These are phyloP conservation scores for Cataglyphis rosenhaueri DNA, from an alignment of 2,888 invertebrate species.

Conservation along the genomic window DNA sequence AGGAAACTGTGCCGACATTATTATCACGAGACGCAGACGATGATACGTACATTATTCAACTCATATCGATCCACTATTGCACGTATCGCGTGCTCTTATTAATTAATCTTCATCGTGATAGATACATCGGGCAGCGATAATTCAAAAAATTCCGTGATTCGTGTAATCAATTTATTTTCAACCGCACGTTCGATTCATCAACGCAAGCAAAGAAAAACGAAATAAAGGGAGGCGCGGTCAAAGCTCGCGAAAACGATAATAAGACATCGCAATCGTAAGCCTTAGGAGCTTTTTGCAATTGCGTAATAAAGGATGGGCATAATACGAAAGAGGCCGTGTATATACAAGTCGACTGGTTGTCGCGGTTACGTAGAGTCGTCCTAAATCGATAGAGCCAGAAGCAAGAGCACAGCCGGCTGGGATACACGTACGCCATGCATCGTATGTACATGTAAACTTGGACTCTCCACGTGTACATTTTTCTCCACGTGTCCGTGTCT, in stretches of 20 bases:
- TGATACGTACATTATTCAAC: not conserved
- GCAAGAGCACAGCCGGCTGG: conserved; percentile 53
- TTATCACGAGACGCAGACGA: not conserved
- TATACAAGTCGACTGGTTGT: conserved; percentile 69
- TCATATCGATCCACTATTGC: not conserved
- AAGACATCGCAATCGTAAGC: not conserved
- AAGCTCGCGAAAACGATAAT: not conserved
- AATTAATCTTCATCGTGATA: not conserved
- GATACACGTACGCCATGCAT: conserved; percentile 31
- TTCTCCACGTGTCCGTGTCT: not conserved
- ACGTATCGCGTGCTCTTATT: not conserved
- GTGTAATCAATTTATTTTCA: not conserved
- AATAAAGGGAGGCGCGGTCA: not conserved
- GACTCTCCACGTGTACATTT: conserved; percentile 14
- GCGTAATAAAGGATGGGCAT: conserved; percentile 30
- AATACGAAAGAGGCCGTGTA: conserved; percentile 32
- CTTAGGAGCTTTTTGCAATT: not conserved
- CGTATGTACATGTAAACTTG: conserved; percentile 18
- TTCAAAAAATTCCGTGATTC: not conserved
- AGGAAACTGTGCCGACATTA: not conserved
- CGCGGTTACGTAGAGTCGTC: conserved; percentile 67
- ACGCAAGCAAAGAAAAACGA: not conserved
- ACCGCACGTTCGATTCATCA: not conserved
- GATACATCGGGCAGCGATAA: not conserved
- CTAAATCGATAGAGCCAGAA: conserved; percentile 78